phyloP scores from a whole-genome alignment of 2,113 vertebrate genomes.

The Sorex fumeus region DNA sequence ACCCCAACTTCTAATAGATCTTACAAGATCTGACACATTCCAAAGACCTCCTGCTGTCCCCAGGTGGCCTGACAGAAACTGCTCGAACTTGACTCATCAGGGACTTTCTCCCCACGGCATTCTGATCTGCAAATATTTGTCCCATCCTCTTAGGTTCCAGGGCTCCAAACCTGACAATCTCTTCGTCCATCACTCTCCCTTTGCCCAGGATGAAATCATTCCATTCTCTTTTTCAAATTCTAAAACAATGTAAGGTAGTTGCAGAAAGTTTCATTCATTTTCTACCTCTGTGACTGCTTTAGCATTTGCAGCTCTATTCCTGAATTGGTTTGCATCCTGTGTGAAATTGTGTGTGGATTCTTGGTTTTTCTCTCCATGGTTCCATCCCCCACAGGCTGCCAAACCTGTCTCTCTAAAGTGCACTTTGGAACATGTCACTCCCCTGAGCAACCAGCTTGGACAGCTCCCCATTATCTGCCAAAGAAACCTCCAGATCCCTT shows the following conservation, averaged over 20 bases:
- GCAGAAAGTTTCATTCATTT: neutral
- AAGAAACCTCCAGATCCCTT: constrained; percentile 62
- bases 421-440: constrained; percentile 73
- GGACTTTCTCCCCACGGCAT: neutral
- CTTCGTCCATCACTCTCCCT: neutral
- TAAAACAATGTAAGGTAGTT: neutral
- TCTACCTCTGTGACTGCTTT: neutral
- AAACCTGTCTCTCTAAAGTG: constrained; percentile 61
- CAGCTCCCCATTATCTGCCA: constrained; percentile 69
- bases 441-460: constrained; percentile 48
- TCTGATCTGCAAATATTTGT: neutral
- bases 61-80: neutral
- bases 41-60: neutral
- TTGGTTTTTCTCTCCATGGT: neutral
- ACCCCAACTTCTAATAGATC: neutral
- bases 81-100: neutral
- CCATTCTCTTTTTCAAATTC: neutral
- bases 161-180: rapidly evolving
- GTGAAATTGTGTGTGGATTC: neutral
- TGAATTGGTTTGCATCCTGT: neutral
- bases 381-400: constrained; percentile 39
- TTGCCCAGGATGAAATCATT: neutral
- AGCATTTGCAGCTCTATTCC: no score
- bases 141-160: neutral
- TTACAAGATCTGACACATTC: neutral